Evolutionary conservation across 2,797 vertebrate species (phyloP).

Genomic region (Eulemur albifrons): DNA sequence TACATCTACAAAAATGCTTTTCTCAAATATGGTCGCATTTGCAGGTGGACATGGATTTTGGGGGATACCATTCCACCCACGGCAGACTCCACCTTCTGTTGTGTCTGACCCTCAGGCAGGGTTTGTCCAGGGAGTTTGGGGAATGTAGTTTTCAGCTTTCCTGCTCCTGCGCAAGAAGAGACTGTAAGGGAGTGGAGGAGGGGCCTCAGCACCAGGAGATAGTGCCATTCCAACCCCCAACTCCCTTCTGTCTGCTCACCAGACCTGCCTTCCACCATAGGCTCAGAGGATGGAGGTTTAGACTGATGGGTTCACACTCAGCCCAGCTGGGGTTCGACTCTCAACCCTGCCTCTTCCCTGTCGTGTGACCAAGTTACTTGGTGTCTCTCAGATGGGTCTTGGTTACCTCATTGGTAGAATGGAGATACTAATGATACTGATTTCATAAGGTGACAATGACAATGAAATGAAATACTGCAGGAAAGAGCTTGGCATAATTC

Average conservation of each 20-base stretch:
- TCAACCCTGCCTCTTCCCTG: too few relatives aligned
- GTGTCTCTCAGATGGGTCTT: neutral
- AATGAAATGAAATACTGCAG: neutral
- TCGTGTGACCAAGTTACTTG: neutral
- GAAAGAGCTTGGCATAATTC: neutral
- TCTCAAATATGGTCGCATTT: neutral
- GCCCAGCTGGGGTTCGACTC: too few relatives aligned
- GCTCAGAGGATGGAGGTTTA: neutral
- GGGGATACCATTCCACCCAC: neutral
- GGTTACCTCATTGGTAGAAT: neutral
- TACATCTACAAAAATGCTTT: neutral
- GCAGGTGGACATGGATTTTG: neutral
- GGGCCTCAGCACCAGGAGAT: neutral
- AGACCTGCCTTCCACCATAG: neutral
- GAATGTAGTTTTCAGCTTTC: neutral
- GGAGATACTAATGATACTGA: neutral
- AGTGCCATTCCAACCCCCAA: neutral
- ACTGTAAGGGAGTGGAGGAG: neutral
- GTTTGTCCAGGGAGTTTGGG: neutral
- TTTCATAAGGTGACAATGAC: neutral
- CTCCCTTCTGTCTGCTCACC: too few relatives aligned
- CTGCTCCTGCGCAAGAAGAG: neutral
- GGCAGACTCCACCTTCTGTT: neutral
- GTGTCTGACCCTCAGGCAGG: neutral
- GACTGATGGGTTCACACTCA: neutral